Evolutionary conservation across 2,888 invertebrate genomes (phyloP), one percentile per base, ranked within the genome.

Genomic region (Macrophya annulata): DNA sequence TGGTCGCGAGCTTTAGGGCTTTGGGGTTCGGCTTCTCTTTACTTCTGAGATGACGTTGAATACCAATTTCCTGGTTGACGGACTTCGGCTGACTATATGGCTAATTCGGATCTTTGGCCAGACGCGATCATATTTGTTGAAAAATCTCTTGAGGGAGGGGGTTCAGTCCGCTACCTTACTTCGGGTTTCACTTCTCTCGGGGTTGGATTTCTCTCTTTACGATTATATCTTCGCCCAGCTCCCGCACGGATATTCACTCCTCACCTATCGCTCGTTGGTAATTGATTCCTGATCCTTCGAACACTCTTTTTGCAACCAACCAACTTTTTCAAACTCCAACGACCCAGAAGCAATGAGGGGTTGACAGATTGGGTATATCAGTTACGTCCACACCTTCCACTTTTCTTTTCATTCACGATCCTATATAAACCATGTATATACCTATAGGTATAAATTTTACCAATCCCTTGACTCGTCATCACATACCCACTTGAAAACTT

Each of bases 251-350:
- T 68, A 68, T 68, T 68, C 68, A 68, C 68, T 68, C 37, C 68
- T 68, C 68, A 68, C 37, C 68, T 37, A 68, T 37, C 68, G 31
- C 68, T 83, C 40, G 74, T 25, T 62, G 79, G 86, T 87, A 87
- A 87, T 87, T 87, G 87, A 87, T 86, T 87, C 86, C 85, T 86
- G 86, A 86, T 86, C 87, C 85, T 84, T 84, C 55, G 79, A 82
- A 79, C 84, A 43, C 68, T 68, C 51, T 48, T 82, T 31, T 74
- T 82, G 74, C 85, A 85, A 87, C 79, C 79, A 62, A 5, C 79
- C 43, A 62, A 55, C 76, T 87, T 86, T 85, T 85, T 86, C 72
- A 40, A 84, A 85, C 79, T 84, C 82, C 83, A 85, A 51, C 71
- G 65, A 76, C 85, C 72, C 84, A 68, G 85, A 86, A 87, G 85